These are phyloP conservation scores for Elephas maximus DNA, from an alignment of 2,113 vertebrate species.

Conservation along the genomic window DNA sequence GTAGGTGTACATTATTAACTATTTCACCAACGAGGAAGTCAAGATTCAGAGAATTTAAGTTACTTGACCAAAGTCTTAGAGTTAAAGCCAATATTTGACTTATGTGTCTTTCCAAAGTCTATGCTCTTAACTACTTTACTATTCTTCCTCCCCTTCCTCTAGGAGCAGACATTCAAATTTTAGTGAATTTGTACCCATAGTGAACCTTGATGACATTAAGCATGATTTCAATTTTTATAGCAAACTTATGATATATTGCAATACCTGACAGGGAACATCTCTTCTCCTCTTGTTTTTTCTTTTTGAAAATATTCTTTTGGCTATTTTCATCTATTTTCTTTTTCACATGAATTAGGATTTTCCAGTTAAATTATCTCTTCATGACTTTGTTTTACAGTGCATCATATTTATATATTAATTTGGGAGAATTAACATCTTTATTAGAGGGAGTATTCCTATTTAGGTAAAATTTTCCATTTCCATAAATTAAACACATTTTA, in stretches of 20 bases:
- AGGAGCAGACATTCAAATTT: not conserved
- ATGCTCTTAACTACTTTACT: not conserved
- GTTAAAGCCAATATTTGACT: not conserved
- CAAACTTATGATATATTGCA: not conserved
- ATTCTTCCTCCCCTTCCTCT: not conserved
- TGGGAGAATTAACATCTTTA: not conserved
- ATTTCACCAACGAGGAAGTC: not conserved
- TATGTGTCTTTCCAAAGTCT: not conserved
- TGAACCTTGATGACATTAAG: not conserved
- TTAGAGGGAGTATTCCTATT: not conserved
- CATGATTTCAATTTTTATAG: not conserved
- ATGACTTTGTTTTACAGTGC: not conserved
- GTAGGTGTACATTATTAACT: not conserved
- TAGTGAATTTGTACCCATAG: not conserved
- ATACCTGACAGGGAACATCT: not conserved
- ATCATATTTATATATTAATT: not conserved
- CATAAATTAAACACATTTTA: not conserved
- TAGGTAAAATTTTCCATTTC: constrained; percentile 8
- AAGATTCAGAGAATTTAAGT: not conserved
- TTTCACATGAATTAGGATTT: not conserved
- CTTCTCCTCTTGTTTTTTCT: not conserved
- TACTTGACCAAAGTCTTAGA: not conserved
- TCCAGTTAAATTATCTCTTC: not conserved
- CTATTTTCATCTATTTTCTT: not conserved
- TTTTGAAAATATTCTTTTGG: not conserved